These are phyloP conservation scores for Aldrovandia affinis DNA, from an alignment of 2,797 vertebrate genomes.

Conservation along the genomic window DNA sequence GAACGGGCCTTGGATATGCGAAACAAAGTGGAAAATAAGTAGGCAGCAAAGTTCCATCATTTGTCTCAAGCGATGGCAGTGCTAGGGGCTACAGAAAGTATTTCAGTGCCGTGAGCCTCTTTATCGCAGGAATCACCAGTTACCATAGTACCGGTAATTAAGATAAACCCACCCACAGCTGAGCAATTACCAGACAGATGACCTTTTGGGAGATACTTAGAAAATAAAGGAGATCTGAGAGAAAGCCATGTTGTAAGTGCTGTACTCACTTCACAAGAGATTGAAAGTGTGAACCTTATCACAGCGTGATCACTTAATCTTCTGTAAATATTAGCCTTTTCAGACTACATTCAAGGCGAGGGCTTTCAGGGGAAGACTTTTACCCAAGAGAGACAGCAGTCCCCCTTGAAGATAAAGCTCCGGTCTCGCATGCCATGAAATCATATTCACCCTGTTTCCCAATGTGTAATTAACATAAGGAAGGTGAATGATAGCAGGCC, in stretches of 20 bases:
- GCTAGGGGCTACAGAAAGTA: neutral
- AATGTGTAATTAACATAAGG: slow-evolving; percentile 40
- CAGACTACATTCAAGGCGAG: slow-evolving; percentile 65
- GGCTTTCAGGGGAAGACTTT: slow-evolving; percentile 62
- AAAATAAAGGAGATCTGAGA: slow-evolving; percentile 71
- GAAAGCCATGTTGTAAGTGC: slow-evolving; percentile 54
- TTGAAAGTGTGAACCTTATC: slow-evolving; percentile 60
- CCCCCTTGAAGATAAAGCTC: neutral
- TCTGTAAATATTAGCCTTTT: slow-evolving; percentile 68
- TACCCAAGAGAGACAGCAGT: slow-evolving; percentile 44
- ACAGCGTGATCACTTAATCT: slow-evolving; percentile 74
- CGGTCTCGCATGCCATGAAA: neutral
- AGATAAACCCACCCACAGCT: slow-evolving; percentile 72
- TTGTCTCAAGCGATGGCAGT: neutral
- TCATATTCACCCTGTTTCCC: neutral
- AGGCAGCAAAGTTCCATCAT: neutral
- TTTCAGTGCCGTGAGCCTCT: slow-evolving; percentile 52
- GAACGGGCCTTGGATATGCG: neutral
- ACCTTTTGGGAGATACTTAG: slow-evolving; percentile 80
- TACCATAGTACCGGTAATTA: slow-evolving; percentile 72
- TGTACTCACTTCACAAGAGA: slow-evolving; percentile 69
- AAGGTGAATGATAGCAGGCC: slow-evolving; percentile 68
- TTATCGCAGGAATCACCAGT: slow-evolving; percentile 66
- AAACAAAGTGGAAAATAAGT: neutral
- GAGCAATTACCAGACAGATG: slow-evolving; percentile 78